phyloP scores from a whole-genome alignment of 2,888 invertebrate species.

The Cristatella mucedo region DNA sequence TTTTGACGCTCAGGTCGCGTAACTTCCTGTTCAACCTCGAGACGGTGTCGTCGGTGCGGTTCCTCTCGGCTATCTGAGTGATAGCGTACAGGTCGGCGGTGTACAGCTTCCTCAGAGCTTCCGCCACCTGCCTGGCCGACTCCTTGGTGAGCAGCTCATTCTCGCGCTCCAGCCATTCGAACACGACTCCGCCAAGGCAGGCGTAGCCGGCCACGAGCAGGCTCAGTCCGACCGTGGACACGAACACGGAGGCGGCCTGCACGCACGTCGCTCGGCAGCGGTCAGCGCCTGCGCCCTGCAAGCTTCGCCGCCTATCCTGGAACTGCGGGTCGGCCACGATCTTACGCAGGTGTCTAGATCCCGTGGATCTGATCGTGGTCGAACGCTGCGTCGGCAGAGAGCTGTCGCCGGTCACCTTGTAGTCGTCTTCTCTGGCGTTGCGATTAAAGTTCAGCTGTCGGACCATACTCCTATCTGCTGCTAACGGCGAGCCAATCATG shows the following conservation, averaged over 20 bases:
- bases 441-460: too few relatives aligned
- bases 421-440: too few relatives aligned
- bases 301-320: too few relatives aligned
- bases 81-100: constrained; percentile 3
- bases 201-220: background rate
- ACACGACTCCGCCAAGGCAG: constrained; percentile 5
- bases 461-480: too few relatives aligned
- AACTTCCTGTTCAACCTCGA: background rate
- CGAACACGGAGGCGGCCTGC: background rate
- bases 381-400: too few relatives aligned
- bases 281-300: too few relatives aligned
- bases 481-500: too few relatives aligned
- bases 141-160: background rate
- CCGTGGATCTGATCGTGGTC: too few relatives aligned
- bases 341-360: too few relatives aligned
- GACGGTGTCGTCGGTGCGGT: constrained; percentile 1
- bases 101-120: constrained; percentile 4
- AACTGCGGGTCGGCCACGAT: too few relatives aligned
- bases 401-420: too few relatives aligned
- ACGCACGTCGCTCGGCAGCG: constrained; percentile 7
- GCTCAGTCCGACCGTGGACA: constrained; percentile 5
- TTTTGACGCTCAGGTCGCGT: background rate
- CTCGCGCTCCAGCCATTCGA: constrained; percentile 4
- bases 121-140: background rate
- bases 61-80: background rate